These are phyloP conservation scores for Rhyacophila brunnea DNA, from an alignment of 1,140 invertebrate species.

Conservation along the genomic window DNA sequence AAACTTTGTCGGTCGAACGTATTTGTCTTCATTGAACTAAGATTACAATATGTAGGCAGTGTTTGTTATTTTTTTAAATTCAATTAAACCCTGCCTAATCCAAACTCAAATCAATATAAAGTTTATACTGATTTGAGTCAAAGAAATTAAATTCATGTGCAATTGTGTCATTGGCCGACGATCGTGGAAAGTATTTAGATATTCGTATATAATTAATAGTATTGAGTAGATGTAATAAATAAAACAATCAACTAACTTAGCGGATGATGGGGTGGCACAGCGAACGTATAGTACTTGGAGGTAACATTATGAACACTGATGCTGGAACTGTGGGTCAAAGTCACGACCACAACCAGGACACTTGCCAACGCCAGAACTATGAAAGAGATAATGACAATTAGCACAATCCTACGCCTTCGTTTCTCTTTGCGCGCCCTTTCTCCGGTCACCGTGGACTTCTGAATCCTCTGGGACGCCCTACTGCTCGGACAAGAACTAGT, in stretches of 20 bases:
- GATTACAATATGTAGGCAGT: no score
- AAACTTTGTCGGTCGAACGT: no score
- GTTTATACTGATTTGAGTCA: no score
- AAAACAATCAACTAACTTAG: conserved; percentile 44
- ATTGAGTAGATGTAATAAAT: no score
- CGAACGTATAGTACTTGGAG: conserved; percentile 63
- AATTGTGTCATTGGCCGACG: no score
- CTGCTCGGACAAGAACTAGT: conserved; percentile 40
- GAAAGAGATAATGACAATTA: conserved; percentile 65
- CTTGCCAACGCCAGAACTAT: conserved; percentile 65
- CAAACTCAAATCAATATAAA: no score
- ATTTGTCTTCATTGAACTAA: no score
- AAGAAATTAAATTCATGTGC: no score
- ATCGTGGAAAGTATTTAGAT: no score
- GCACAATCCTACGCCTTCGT: conserved; percentile 63
- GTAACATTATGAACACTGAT: conserved; percentile 57
- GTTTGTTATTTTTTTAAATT: no score
- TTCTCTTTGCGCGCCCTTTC: conserved; percentile 48
- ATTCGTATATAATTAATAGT: no score
- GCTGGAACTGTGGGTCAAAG: conserved; percentile 65
- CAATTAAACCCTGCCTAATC: no score
- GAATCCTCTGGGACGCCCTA: conserved; percentile 45
- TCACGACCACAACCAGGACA: conserved; percentile 68
- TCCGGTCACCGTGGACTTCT: conserved; percentile 23
- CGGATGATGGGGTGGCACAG: conserved; percentile 57